Conservation (phyloP, 2,113 vertebrate genomes). For the Bufo gargarizans region DNA sequence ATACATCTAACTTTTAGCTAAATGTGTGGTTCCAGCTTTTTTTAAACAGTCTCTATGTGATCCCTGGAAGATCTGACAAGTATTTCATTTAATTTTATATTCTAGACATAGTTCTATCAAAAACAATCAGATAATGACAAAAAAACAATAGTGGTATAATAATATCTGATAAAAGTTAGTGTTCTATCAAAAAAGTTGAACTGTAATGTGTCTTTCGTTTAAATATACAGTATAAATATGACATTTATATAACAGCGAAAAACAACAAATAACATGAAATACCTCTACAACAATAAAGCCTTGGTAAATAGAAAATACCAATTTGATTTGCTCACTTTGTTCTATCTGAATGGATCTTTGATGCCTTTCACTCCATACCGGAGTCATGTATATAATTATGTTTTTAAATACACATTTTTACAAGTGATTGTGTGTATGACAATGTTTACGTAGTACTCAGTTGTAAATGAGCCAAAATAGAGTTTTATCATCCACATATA, state of each 20-base stretch:
- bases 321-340: no score
- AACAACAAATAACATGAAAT: no score
- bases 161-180: no score
- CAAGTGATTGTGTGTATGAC: neutral
- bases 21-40: no score
- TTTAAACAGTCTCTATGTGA: neutral
- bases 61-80: neutral
- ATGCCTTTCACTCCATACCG: neutral
- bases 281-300: no score
- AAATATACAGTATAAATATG: neutral
- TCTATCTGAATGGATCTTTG: neutral
- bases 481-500: neutral
- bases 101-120: no score
- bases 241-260: neutral
- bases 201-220: neutral
- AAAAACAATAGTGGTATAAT: neutral
- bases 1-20: no score
- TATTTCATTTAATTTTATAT: neutral
- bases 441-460: neutral
- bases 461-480: neutral
- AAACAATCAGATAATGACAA: neutral
- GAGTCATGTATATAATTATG: neutral
- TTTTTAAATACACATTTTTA: neutral
- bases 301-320: no score
- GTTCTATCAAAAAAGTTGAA: neutral